These are phyloP conservation scores for Serripes groenlandicus DNA, from an alignment of 2,888 invertebrate species.

Conservation along the genomic window DNA sequence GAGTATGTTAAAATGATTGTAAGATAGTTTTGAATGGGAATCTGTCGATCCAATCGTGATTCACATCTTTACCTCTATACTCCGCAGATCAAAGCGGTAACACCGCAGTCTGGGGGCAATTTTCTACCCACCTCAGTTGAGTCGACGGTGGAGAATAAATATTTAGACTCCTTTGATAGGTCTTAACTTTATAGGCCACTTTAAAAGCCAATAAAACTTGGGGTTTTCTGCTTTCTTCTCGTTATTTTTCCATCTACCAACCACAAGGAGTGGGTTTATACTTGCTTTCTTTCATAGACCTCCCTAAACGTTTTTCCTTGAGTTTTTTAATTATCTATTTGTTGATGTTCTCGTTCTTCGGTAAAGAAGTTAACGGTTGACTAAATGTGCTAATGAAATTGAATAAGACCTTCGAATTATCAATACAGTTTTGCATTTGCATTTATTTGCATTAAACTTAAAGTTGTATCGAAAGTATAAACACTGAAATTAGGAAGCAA, in stretches of 20 bases:
- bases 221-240: slow-evolving; percentile 13
- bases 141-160: slow-evolving; percentile 16
- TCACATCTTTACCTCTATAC: neutral
- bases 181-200: slow-evolving; percentile 40
- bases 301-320: slow-evolving; percentile 26
- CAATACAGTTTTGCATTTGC: no score
- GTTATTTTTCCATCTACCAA: slow-evolving; percentile 27
- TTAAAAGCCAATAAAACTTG: slow-evolving; percentile 32
- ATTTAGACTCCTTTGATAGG: slow-evolving; percentile 43
- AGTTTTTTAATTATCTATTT: neutral
- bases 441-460: no score
- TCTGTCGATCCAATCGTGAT: slow-evolving; percentile 11
- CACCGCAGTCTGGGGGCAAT: neutral
- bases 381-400: no score
- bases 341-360: no score
- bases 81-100: slow-evolving; percentile 5
- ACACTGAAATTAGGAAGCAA: no score
- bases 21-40: slow-evolving; percentile 1
- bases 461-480: no score
- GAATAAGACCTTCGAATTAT: no score
- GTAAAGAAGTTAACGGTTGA: no score
- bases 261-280: slow-evolving; percentile 17
- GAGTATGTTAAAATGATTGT: no score
- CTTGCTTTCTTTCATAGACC: slow-evolving; percentile 9
- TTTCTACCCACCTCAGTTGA: slow-evolving; percentile 20